Conservation (phyloP, 2,888 invertebrate genomes). For the Calliopum simillimum region DNA sequence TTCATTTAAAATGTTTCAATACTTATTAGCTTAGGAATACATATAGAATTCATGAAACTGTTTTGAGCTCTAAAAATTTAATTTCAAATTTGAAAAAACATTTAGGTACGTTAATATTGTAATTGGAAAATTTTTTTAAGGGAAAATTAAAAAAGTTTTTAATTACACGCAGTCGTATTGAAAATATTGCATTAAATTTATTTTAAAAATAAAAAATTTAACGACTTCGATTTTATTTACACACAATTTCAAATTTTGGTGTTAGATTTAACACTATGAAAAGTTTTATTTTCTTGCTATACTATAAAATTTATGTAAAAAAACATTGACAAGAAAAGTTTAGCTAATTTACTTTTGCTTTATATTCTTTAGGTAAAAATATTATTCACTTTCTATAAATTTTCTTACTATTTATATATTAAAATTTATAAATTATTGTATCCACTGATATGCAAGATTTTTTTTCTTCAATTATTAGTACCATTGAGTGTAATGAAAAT, state of each 20-base stretch:
- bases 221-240: no score
- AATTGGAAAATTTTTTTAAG: no score
- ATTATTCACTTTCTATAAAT: constrained; percentile 12
- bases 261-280: not conserved
- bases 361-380: not conserved
- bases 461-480: constrained; percentile 23
- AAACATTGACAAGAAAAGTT: not conserved
- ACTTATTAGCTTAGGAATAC: no score
- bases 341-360: not conserved
- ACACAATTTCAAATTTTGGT: not conserved
- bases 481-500: not conserved
- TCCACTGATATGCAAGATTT: constrained; percentile 51
- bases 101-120: no score
- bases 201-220: no score
- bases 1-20: no score
- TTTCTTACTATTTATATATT: constrained; percentile 11
- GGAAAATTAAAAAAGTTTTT: no score
- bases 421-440: constrained; percentile 50
- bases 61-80: no score
- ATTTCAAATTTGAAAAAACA: no score
- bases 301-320: constrained; percentile 44
- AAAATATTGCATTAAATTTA: no score
- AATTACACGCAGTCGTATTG: no score
- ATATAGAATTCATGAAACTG: no score
- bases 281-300: constrained; percentile 5